Conservation (phyloP, 2,113 vertebrate species). For the Corapipo altera region DNA sequence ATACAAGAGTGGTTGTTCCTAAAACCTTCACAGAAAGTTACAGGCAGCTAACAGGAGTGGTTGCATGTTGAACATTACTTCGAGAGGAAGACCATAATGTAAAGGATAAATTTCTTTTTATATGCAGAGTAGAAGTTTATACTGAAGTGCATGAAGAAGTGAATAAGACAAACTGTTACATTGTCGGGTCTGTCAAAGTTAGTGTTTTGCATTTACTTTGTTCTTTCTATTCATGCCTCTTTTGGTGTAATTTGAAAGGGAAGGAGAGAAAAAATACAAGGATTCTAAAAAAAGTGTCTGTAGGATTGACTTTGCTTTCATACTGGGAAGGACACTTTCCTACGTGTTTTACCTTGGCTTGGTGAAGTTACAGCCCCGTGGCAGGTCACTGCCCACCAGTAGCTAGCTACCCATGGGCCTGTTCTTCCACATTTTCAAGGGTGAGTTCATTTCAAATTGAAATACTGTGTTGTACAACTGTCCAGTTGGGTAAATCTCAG, state of each 20-base stretch:
- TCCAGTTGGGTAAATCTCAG: not conserved
- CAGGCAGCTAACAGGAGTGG: not conserved
- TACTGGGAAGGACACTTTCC: not conserved
- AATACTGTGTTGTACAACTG: not conserved
- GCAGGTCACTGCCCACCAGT: not conserved
- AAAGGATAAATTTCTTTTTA: not conserved
- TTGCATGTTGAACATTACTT: not conserved
- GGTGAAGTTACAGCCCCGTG: accelerated
- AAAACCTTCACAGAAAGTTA: not conserved
- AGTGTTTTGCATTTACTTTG: not conserved
- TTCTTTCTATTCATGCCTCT: not conserved
- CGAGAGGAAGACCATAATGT: not conserved
- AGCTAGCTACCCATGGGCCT: not conserved
- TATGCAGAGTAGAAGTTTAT: not conserved
- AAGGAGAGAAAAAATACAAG: not conserved
- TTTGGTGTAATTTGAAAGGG: not conserved
- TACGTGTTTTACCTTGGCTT: not conserved
- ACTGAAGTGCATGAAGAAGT: not conserved
- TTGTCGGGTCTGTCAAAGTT: not conserved
- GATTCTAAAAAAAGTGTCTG: not conserved
- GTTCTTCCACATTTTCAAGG: not conserved
- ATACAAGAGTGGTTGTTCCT: not conserved
- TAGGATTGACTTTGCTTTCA: not conserved
- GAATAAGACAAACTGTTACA: not conserved
- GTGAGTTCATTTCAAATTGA: not conserved